Evolutionary conservation across 2,888 invertebrate species (phyloP).

Genomic region (Panzeria rudis): DNA sequence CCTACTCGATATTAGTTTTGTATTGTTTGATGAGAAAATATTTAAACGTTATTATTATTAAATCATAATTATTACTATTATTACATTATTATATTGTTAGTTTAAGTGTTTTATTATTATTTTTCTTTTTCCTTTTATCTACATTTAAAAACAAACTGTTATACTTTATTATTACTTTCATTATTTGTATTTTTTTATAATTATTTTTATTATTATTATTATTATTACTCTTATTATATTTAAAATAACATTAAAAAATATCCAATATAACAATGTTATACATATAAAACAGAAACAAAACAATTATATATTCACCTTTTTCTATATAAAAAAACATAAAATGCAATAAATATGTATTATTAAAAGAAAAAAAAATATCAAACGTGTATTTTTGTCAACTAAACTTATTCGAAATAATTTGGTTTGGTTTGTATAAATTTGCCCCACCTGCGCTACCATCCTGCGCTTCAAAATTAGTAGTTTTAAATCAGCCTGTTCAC

Average conservation of each 20-base stretch:
- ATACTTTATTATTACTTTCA: constrained; percentile 62
- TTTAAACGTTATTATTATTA: constrained; percentile 49
- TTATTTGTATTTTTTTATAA: constrained; percentile 57
- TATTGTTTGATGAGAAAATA: constrained; percentile 62
- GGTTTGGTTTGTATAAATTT: neutral
- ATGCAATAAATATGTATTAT: constrained; percentile 67
- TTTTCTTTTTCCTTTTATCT: constrained; percentile 66
- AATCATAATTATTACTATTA: constrained; percentile 40
- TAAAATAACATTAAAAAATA: constrained; percentile 56
- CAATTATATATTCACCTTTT: constrained; percentile 71
- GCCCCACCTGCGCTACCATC: no score
- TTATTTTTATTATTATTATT: constrained; percentile 44
- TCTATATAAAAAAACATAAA: constrained; percentile 54
- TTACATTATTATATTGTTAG: constrained; percentile 38
- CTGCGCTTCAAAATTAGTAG: no score
- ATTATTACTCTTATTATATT: constrained; percentile 34
- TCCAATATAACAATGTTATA: constrained; percentile 67
- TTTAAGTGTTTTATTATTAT: constrained; percentile 73
- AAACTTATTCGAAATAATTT: neutral
- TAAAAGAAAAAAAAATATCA: neutral
- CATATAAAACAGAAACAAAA: constrained; percentile 75
- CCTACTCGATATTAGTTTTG: constrained; percentile 53
- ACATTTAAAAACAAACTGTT: constrained; percentile 38
- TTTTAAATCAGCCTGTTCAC: no score
- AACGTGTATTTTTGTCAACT: neutral